phyloP scores from a whole-genome alignment of 2,888 invertebrate species.

The Gasteruption jaculator region DNA sequence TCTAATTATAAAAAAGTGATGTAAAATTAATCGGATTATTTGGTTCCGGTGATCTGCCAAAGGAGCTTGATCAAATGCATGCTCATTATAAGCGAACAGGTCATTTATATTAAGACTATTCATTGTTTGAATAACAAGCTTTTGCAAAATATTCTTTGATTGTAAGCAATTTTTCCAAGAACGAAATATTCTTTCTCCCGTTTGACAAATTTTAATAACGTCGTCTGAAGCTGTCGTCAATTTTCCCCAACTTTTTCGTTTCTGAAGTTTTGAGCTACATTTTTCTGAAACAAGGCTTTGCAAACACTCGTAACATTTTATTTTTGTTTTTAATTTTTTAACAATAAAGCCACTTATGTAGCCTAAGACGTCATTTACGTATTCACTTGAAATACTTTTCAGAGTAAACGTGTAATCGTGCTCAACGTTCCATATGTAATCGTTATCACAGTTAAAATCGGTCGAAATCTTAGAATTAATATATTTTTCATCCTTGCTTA shows the following conservation, averaged over 20 bases:
- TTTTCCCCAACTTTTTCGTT: constrained; percentile 6
- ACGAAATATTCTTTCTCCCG: constrained; percentile 6
- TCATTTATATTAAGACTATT: constrained; percentile 1
- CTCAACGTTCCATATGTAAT: constrained; percentile 9
- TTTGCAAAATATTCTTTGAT: constrained; percentile 2
- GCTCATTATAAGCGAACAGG: constrained; percentile 3
- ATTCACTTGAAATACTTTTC: constrained; percentile 4
- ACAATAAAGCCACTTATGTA: constrained; percentile 7
- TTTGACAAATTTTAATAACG: constrained; percentile 5
- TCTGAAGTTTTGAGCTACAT: constrained; percentile 3
- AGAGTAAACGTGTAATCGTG: too few relatives aligned
- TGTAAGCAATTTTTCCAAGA: too few relatives aligned
- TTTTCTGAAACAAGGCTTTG: neutral
- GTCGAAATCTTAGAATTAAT: too few relatives aligned
- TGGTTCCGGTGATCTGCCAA: constrained; percentile 2
- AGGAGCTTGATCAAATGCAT: constrained; percentile 7
- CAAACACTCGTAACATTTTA: constrained; percentile 5
- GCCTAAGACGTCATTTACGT: constrained; percentile 1
- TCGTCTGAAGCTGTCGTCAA: constrained; percentile 4
- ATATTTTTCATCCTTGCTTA: too few relatives aligned
- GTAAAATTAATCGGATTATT: constrained; percentile 5
- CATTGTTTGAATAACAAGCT: constrained; percentile 4
- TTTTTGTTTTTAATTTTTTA: neutral
- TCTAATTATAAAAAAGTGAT: constrained; percentile 5
- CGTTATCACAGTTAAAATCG: neutral